These are phyloP conservation scores for Drosophila anomelani DNA, from an alignment of 2,888 invertebrate genomes.

Conservation along the genomic window DNA sequence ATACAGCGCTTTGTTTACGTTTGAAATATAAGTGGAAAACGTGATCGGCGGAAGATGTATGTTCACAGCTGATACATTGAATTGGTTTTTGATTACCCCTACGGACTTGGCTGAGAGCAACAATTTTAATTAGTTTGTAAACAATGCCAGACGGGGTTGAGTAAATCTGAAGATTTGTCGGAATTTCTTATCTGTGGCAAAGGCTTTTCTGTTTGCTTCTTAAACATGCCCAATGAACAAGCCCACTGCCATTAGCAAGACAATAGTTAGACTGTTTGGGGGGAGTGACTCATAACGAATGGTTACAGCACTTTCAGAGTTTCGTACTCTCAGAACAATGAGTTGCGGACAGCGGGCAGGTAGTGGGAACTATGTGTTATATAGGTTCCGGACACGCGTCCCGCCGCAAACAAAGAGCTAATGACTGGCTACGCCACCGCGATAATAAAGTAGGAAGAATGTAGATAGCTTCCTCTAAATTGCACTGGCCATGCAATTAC, in stretches of 20 bases:
- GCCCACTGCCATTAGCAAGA: slow-evolving; percentile 21
- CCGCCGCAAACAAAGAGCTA: slow-evolving; percentile 9
- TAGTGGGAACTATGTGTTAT: slow-evolving; percentile 14
- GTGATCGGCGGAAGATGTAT: slow-evolving; percentile 17
- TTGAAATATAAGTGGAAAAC: slow-evolving; percentile 21
- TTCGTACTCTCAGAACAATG: slow-evolving; percentile 29
- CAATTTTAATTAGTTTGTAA: slow-evolving; percentile 29
- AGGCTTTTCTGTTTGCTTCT: slow-evolving; percentile 18
- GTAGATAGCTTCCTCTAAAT: slow-evolving; percentile 4
- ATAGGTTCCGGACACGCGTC: slow-evolving; percentile 10
- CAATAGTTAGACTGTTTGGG: slow-evolving; percentile 15
- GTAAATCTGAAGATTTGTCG: slow-evolving; percentile 5
- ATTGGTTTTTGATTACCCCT: slow-evolving; percentile 7
- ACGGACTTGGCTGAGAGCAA: slow-evolving; percentile 9
- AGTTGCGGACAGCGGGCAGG: slow-evolving; percentile 12
- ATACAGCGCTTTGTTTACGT: slow-evolving; percentile 18
- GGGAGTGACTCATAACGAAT: slow-evolving; percentile 10
- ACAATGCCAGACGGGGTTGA: slow-evolving; percentile 14
- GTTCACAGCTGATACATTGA: slow-evolving; percentile 22
- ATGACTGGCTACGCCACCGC: neutral
- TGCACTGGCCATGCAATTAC: neutral
- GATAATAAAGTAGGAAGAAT: slow-evolving; percentile 14
- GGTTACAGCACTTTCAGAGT: neutral
- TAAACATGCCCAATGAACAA: slow-evolving; percentile 1
- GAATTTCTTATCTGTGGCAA: slow-evolving; percentile 22